Percentiles rank a stretch among this genome's conserved stretches.
phyloP scores from a whole-genome alignment of 2,113 vertebrate genomes.

The Salvator merianae region DNA sequence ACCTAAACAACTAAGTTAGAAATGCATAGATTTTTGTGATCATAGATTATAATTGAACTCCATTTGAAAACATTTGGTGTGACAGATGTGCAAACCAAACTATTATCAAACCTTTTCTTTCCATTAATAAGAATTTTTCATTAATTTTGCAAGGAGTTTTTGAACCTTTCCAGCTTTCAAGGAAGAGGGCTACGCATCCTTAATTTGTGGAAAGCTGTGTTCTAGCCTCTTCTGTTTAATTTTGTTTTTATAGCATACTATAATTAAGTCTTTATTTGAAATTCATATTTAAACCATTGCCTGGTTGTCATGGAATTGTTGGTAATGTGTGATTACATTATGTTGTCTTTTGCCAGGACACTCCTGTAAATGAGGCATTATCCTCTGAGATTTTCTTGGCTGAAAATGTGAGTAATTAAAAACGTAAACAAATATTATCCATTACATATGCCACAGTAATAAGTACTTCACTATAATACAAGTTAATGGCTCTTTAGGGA shows the following conservation, averaged over 20 bases:
- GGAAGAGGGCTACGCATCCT: slow-evolving; percentile 53
- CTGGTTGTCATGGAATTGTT: slow-evolving; percentile 78
- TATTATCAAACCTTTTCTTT: slow-evolving; percentile 51
- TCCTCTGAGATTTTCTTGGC: slow-evolving; percentile 83
- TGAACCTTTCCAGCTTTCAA: slow-evolving; percentile 3
- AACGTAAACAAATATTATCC: slow-evolving; percentile 83
- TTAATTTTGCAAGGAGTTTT: slow-evolving; percentile 34
- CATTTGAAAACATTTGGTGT: neutral
- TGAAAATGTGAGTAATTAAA: slow-evolving; percentile 82
- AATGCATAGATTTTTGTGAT: neutral
- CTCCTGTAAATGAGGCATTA: slow-evolving; percentile 78
- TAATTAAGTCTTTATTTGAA: slow-evolving; percentile 77
- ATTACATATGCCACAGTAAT: slow-evolving; percentile 79
- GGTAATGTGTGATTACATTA: slow-evolving; percentile 79
- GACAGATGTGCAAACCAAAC: slow-evolving; percentile 35
- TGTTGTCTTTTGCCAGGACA: slow-evolving; percentile 76
- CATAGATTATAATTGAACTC: neutral
- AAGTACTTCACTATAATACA: slow-evolving; percentile 79
- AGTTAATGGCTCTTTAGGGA: slow-evolving; percentile 77
- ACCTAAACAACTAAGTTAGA: neutral
- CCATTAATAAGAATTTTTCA: slow-evolving; percentile 30
- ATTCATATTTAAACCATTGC: slow-evolving; percentile 71
- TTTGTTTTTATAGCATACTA: slow-evolving; percentile 65
- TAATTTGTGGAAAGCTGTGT: slow-evolving; percentile 63
- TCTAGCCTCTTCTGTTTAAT: slow-evolving; percentile 53